phyloP scores from a whole-genome alignment of 1,140 invertebrate genomes.

The Parasteatoda tepidariorum region DNA sequence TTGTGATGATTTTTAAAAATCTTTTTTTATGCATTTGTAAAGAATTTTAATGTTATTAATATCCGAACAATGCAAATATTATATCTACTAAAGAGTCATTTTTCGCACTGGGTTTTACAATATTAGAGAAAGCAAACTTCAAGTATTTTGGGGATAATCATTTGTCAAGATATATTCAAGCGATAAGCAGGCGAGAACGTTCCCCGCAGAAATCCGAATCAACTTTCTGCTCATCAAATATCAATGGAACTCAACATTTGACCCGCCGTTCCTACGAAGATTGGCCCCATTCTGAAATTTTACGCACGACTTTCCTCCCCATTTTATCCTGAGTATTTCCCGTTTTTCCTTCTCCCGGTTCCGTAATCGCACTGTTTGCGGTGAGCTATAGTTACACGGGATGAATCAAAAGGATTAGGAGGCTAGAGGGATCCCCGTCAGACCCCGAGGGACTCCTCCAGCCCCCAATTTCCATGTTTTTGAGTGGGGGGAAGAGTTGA shows the following conservation, averaged over 20 bases:
- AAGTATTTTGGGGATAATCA: too few relatives aligned
- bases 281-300: conserved; percentile 18
- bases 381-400: conserved; percentile 43
- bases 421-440: neutral
- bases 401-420: conserved; percentile 55
- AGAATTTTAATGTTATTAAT: too few relatives aligned
- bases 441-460: conserved; percentile 13
- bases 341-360: neutral
- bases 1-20: too few relatives aligned
- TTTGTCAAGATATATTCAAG: too few relatives aligned
- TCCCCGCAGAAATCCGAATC: too few relatives aligned
- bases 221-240: neutral
- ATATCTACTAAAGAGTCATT: too few relatives aligned
- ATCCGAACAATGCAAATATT: too few relatives aligned
- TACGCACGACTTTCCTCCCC: conserved; percentile 14
- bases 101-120: too few relatives aligned
- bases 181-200: too few relatives aligned
- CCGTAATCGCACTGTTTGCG: conserved; percentile 50
- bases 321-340: conserved; percentile 12
- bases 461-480: conserved; percentile 11
- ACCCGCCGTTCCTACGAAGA: neutral
- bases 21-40: too few relatives aligned
- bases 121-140: too few relatives aligned
- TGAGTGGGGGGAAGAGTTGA: conserved; percentile 21
- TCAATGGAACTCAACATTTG: conserved; percentile 2